Conservation (phyloP, 2,797 vertebrate species). For the Mormyrus proboscirostris region DNA sequence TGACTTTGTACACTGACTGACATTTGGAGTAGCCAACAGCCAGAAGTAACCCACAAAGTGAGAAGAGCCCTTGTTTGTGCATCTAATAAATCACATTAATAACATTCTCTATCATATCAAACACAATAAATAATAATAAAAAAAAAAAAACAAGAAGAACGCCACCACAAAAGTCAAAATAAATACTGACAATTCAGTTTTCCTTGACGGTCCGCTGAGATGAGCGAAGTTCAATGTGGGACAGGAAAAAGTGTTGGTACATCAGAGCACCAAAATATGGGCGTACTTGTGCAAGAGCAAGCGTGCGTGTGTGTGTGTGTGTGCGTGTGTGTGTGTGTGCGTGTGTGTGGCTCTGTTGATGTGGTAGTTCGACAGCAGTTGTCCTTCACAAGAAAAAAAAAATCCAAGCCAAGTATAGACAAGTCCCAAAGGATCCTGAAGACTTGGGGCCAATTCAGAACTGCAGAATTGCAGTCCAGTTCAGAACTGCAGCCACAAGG, state of each 20-base stretch:
- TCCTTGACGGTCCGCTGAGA: not conserved
- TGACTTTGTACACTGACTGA: not conserved
- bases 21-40: not conserved
- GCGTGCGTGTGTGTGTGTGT: not conserved
- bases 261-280: not conserved
- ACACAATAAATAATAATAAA: not conserved
- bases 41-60: not conserved
- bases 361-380: not conserved
- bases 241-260: not conserved
- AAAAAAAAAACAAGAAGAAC: not conserved
- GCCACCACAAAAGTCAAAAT: not conserved
- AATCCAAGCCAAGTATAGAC: not conserved
- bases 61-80: not conserved
- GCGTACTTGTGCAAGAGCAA: not conserved
- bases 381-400: not conserved
- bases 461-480: not conserved
- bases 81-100: not conserved
- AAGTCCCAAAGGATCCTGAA: not conserved
- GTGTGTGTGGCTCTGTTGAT: not conserved
- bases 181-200: constrained; percentile 1
- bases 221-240: not conserved
- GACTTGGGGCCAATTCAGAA: constrained; percentile 20
- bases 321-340: not conserved
- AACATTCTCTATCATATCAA: not conserved
- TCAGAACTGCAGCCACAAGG: constrained; percentile 23